Percentiles rank a stretch among this genome's conserved stretches.
phyloP scores from a whole-genome alignment of 2,797 vertebrate species.

The Myotis myotis region DNA sequence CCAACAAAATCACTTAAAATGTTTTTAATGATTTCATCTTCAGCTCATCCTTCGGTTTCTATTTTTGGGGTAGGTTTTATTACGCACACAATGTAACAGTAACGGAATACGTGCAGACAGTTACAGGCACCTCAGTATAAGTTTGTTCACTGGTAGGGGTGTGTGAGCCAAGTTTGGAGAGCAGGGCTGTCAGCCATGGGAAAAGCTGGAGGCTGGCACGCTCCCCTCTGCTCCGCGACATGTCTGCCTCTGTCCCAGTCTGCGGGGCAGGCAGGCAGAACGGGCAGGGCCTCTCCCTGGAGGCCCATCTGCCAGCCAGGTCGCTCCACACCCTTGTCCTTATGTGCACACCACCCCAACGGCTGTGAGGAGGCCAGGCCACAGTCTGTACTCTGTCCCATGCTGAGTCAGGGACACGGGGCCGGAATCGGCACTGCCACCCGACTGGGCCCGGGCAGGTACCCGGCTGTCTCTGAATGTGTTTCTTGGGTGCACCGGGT shows the following conservation, averaged over 20 bases:
- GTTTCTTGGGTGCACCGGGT: not conserved
- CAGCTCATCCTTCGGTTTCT: not conserved
- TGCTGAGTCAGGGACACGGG: not conserved
- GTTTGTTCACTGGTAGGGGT: not conserved
- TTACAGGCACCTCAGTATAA: not conserved
- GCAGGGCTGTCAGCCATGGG: too few relatives aligned
- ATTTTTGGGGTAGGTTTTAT: not conserved
- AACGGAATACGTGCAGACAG: not conserved
- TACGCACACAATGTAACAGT: too few relatives aligned
- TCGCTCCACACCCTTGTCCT: not conserved
- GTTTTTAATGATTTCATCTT: not conserved
- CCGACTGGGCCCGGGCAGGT: not conserved
- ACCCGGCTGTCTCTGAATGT: not conserved
- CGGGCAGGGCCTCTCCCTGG: not conserved
- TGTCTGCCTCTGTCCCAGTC: not conserved
- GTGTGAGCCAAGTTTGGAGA: not conserved
- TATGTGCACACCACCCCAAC: accelerated
- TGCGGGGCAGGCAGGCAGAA: not conserved
- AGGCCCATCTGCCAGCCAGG: not conserved
- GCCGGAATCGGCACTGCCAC: not conserved
- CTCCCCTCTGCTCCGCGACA: not conserved
- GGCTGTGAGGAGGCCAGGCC: not conserved
- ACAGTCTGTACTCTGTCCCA: not conserved
- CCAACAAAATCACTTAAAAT: not conserved
- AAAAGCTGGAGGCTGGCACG: accelerated